Evolutionary conservation across 1,140 invertebrate genomes (phyloP).

Genomic region (Rhyzopertha dominica): DNA sequence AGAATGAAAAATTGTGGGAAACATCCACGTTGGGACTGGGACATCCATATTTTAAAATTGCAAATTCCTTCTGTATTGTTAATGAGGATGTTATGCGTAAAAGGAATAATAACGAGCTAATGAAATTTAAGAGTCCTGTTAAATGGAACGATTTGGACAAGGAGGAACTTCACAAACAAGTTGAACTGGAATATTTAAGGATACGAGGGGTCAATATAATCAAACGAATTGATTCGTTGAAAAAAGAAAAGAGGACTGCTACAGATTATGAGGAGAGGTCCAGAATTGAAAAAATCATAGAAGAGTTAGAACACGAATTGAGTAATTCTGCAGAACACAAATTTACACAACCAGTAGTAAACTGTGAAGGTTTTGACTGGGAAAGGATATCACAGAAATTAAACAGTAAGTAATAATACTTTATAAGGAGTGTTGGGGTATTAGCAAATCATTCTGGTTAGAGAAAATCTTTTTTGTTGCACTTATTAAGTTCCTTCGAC

Average conservation of each 20-base stretch:
- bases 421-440: no score
- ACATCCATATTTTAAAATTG: conserved; percentile 41
- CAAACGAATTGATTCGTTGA: conserved; percentile 2
- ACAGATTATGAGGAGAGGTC: conserved; percentile 11
- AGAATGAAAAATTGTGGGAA: conserved; percentile 17
- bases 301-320: conserved; percentile 11
- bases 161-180: conserved; percentile 18
- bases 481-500: no score
- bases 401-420: conserved; percentile 17
- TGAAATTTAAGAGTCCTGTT: conserved; percentile 16
- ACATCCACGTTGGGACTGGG: conserved; percentile 26
- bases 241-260: conserved; percentile 1
- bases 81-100: conserved; percentile 35
- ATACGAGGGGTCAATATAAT: conserved; percentile 9
- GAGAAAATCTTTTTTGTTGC: no score
- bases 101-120: conserved; percentile 26
- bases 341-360: conserved; percentile 14
- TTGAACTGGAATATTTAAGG: conserved; percentile 10
- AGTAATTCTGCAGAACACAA: conserved; percentile 6
- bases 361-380: conserved; percentile 29
- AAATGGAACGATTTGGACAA: conserved; percentile 25
- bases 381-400: conserved; percentile 23
- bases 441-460: no score
- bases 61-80: conserved; percentile 27
- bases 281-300: conserved; percentile 13